Evolutionary conservation across 2,797 vertebrate genomes (phyloP).

Genomic region (Notamacropus eugenii): DNA sequence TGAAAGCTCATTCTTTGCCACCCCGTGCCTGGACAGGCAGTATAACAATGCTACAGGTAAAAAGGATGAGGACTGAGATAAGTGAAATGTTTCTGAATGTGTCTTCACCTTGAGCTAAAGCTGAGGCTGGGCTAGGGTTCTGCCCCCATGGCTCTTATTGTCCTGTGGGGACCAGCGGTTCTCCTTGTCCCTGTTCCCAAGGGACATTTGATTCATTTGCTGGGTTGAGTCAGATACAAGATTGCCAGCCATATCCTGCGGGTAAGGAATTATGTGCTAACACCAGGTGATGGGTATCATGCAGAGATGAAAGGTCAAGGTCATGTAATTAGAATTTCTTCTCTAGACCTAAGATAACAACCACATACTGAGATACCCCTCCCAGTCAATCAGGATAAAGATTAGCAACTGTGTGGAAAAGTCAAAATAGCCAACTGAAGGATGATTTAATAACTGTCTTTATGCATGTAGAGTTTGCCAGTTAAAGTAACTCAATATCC

Average conservation of each 20-base stretch:
- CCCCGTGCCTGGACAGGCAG: constrained; percentile 86
- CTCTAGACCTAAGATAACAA: not conserved
- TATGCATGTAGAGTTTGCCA: not conserved
- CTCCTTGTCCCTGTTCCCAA: constrained; percentile 89
- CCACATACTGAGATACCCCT: not conserved
- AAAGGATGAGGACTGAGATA: not conserved
- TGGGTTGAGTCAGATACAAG: constrained; percentile 86
- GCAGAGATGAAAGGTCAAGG: not conserved
- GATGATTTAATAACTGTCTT: not conserved
- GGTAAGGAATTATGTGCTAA: constrained; percentile 82
- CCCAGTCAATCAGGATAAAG: not conserved
- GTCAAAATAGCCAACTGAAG: not conserved
- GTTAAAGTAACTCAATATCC: not conserved
- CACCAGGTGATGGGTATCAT: fast-evolving
- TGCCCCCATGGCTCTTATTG: constrained; percentile 91
- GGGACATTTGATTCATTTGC: constrained; percentile 88
- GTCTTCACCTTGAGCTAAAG: not conserved
- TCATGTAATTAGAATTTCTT: not conserved
- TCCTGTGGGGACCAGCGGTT: constrained; percentile 84
- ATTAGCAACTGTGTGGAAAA: not conserved
- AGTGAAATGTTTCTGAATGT: not conserved
- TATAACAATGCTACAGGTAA: constrained; percentile 89
- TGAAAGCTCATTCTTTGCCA: constrained; percentile 83
- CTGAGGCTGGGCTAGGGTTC: not conserved
- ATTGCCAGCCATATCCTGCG: constrained; percentile 91